Evolutionary conservation across 1,140 invertebrate species (phyloP), one percentile per base, ranked within the genome.

Genomic region (Calephelis nemesis): DNA sequence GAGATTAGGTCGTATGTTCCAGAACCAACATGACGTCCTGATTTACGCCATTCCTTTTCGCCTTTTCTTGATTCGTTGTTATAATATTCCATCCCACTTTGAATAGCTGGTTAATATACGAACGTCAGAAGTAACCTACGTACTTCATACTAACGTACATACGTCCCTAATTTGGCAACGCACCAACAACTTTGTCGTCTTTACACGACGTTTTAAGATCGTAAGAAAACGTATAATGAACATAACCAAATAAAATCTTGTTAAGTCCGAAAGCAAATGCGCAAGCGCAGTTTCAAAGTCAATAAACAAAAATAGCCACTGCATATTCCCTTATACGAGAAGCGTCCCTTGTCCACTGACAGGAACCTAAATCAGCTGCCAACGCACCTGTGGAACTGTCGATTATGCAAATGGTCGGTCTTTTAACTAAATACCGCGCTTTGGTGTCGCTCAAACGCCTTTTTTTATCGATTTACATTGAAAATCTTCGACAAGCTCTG

Each of bases 361-460:
- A 73, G 67, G 76, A 71, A 79, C 82, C 83, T 90, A 90, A 90
- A 88, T 90, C 88, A 89, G 74, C 83, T 87, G 85, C 81, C 84
- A 83, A 79, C 82, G 83, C 86, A 89, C 87, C 87, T 88, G 87
- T 87, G 76, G 78, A 85, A 82, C 84, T 79, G 82, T 89, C 85
- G 84, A 91, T 89, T 91, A 91, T 91, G 87, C 85, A 87, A 91
- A 91, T 88, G 65, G 68, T 69, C 73, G 67, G 75, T 73, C 84
- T 85, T 87, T 88, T 86, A 87, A 86, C 83, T 88, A 85, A 87
- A 88, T 82, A 86, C 84, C 81, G 82, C 83, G 76, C 77, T 79
- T 82, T 72, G 72, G 74, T 78, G 80, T 82, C 73, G n/a, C 52
- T 58, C 52, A 58, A 30, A 19, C n/a, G 74, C 69, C 30, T 62